Base-by-base conservation (phyloP, 2,888 invertebrate species). In the Ypsolopha sequella region DNA sequence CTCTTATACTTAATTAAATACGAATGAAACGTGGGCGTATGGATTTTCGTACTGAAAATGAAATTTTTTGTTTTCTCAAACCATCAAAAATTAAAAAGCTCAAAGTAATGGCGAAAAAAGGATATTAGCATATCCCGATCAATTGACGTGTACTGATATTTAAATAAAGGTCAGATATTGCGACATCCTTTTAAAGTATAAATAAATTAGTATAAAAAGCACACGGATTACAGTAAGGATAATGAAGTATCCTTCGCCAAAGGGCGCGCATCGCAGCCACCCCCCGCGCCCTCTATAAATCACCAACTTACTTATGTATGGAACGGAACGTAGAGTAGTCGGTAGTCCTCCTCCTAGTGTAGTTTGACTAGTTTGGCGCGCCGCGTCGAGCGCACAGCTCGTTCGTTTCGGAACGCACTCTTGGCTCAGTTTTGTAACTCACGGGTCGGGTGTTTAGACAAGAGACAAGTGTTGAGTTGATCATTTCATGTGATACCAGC, bases 401-500 rank as follows among this genome's bases (percentile, higher is more conserved):
- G 73, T 76, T 82, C 69, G 56, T 62, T 58, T 54, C 53, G 46
- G 53, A 59, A 59, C 56, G 54, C 60, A 56, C 56, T 60, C 65
- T 61, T 60, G 60, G 59, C 58, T 58, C 67, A 69, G 73, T 78
- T 75, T 77, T 72, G 70, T 66, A 68, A 66, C 65, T 58, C 63
- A 62, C 51, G 55, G n/a, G 59, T 66, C 64, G 70, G 64, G 75
- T 77, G 76, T 80, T 84, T 81, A 76, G 76, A 85, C 82, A 84
- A 85, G 82, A 76, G 76, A 85, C 82, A 84, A 85, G 82, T 85
- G 84, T 77, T 80, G 82, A 84, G 79, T 84, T 82, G 81, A 81
- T 82, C 81, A 82, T 80, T 81, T 77, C 72, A 78, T 81, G 80
- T 80, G 82, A 80, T 81, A 81, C 73, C 14, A 73, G 70, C 78